These are phyloP conservation scores for Poecile montanus DNA, from an alignment of 2,797 vertebrate species.

Conservation along the genomic window DNA sequence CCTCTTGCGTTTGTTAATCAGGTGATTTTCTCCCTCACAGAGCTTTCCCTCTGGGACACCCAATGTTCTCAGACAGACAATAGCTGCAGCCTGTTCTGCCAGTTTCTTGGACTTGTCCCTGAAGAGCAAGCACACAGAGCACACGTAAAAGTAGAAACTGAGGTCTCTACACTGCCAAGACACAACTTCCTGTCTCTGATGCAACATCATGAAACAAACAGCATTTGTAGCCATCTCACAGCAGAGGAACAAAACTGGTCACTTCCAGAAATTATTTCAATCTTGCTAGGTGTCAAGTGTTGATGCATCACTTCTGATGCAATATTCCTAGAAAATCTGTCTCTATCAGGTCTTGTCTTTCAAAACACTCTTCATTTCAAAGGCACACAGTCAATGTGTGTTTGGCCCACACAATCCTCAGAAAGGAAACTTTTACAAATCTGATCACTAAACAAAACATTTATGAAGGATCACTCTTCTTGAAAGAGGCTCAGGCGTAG, in stretches of 20 bases:
- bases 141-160: constrained; percentile 15
- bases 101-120: constrained; percentile 99
- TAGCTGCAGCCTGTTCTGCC: constrained; percentile 91
- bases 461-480: background rate
- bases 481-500: background rate
- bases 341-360: background rate
- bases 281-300: background rate
- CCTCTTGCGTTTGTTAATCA: constrained; percentile 89
- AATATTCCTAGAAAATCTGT: background rate
- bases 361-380: background rate
- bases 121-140: constrained; percentile 57
- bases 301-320: background rate
- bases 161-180: background rate
- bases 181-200: constrained; percentile 7
- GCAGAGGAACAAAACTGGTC: background rate
- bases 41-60: constrained; percentile 87
- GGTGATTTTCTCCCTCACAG: constrained; percentile 78
- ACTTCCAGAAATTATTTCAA: background rate
- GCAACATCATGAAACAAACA: constrained; percentile 7
- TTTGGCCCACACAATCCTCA: background rate
- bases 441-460: background rate
- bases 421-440: background rate
- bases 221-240: background rate
- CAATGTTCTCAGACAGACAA: constrained; percentile 88
- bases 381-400: background rate